A percentile compares a stretch with the other conserved stretches of the same genome.
These are phyloP conservation scores for Cyclophora albipunctata DNA, from an alignment of 2,888 invertebrate genomes.

Conservation along the genomic window DNA sequence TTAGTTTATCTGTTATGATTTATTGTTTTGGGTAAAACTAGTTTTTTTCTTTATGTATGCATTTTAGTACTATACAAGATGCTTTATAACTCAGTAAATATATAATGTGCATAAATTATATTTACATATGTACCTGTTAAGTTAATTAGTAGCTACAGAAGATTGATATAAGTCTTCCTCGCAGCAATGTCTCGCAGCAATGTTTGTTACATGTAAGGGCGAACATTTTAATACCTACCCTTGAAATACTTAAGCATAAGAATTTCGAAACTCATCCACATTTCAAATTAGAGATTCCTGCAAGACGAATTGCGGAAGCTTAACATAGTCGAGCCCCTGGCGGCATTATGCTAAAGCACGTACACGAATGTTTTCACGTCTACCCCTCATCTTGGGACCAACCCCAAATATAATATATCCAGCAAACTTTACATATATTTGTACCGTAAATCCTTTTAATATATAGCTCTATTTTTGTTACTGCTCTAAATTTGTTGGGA, in stretches of 20 bases:
- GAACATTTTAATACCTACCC: neutral
- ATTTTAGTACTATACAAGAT: too few species aligned
- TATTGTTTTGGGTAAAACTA: conserved; percentile 8
- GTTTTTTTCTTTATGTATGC: neutral
- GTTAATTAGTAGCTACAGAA: too few species aligned
- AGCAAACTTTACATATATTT: conserved; percentile 76
- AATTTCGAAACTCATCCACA: conserved; percentile 64
- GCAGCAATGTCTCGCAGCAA: too few species aligned
- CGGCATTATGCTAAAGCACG: conserved; percentile 73
- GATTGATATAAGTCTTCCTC: too few species aligned
- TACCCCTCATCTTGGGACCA: conserved; percentile 62
- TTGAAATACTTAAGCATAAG: conserved; percentile 30
- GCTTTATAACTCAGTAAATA: too few species aligned
- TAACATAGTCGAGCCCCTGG: conserved; percentile 61
- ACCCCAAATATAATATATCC: conserved; percentile 75
- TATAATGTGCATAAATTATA: too few species aligned
- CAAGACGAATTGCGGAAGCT: conserved; percentile 71
- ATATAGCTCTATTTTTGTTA: conserved; percentile 74
- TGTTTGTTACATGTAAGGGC: neutral
- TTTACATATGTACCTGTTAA: too few species aligned
- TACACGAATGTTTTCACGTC: conserved; percentile 71
- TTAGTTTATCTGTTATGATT: conserved; percentile 24
- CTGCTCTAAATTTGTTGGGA: conserved; percentile 62
- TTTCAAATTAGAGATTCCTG: conserved; percentile 74
- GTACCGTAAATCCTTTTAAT: conserved; percentile 74